Conservation (phyloP, 1,140 invertebrate genomes). For the Hyposmocoma kahamanoa region DNA sequence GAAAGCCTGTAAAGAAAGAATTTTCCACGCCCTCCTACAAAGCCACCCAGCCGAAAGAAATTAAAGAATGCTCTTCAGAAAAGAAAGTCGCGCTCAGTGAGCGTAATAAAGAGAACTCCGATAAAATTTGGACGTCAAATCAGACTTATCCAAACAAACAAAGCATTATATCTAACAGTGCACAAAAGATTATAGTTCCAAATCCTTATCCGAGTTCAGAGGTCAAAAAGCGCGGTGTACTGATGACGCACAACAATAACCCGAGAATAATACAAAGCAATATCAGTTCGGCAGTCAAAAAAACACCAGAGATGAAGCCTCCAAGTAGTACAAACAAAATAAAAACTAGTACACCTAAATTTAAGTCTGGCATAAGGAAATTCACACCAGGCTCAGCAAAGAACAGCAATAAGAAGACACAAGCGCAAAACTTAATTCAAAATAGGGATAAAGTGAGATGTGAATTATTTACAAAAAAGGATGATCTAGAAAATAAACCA, state of each 20-base stretch:
- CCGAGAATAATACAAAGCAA: constrained; percentile 15
- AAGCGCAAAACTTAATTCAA: constrained; percentile 26
- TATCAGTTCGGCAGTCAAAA: constrained; percentile 30
- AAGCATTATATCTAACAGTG: constrained; percentile 20
- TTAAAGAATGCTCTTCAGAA: constrained; percentile 36
- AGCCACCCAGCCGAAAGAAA: constrained; percentile 24
- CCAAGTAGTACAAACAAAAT: constrained; percentile 32
- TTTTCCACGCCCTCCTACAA: constrained; percentile 34
- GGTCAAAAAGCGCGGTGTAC: constrained; percentile 30
- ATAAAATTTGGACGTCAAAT: constrained; percentile 25
- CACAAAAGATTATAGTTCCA: constrained; percentile 13
- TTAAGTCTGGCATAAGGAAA: constrained; percentile 52
- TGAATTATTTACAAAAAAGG: constrained; percentile 45
- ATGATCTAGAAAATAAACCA: constrained; percentile 12
- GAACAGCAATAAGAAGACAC: constrained; percentile 46
- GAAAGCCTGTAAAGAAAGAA: constrained; percentile 24
- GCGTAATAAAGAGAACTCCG: constrained; percentile 44
- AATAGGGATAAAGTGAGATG: constrained; percentile 55
- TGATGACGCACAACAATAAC: constrained; percentile 32
- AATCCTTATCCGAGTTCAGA: constrained; percentile 28
- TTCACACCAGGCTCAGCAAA: constrained; percentile 48
- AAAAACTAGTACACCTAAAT: constrained; percentile 48
- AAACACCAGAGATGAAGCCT: constrained; percentile 39
- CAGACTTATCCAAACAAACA: constrained; percentile 38
- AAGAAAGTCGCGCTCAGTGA: constrained; percentile 31